These are phyloP conservation scores for Nomada flava DNA, from an alignment of 2,888 invertebrate genomes.

Conservation along the genomic window DNA sequence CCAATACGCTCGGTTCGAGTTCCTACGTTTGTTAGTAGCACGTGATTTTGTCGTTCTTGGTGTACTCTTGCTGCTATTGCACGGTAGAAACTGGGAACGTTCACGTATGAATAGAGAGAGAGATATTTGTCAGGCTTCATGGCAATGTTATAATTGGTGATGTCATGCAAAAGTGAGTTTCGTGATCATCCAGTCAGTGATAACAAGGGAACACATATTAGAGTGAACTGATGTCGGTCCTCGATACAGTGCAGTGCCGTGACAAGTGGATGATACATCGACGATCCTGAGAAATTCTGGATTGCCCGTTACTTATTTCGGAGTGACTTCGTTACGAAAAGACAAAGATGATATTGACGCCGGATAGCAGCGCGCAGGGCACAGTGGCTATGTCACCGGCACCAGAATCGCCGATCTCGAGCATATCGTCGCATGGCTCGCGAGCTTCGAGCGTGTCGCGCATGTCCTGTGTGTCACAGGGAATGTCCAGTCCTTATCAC, in stretches of 20 bases:
- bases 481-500: constrained; percentile 77
- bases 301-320: neutral
- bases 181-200: constrained; percentile 43
- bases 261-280: constrained; percentile 59
- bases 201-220: constrained; percentile 13
- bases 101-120: neutral
- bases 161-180: constrained; percentile 25
- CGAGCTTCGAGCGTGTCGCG: constrained; percentile 66
- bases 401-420: constrained; percentile 85
- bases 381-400: constrained; percentile 83
- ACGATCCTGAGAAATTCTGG: constrained; percentile 15
- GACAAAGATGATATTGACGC: constrained; percentile 87
- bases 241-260: constrained; percentile 71
- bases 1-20: neutral
- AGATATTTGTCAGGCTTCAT: neutral
- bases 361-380: constrained; percentile 88
- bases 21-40: constrained; percentile 8
- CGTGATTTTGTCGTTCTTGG: constrained; percentile 10
- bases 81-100: neutral
- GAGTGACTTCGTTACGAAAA: neutral
- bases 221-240: constrained; percentile 60
- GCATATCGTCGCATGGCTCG: constrained; percentile 81
- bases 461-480: constrained; percentile 65
- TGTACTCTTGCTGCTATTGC: neutral
- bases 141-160: neutral